A percentile compares a stretch with the other conserved stretches of the same genome.
Evolutionary conservation across 2,888 invertebrate genomes (phyloP).

Genomic region (Hydrotaea cyrtoneurina): DNA sequence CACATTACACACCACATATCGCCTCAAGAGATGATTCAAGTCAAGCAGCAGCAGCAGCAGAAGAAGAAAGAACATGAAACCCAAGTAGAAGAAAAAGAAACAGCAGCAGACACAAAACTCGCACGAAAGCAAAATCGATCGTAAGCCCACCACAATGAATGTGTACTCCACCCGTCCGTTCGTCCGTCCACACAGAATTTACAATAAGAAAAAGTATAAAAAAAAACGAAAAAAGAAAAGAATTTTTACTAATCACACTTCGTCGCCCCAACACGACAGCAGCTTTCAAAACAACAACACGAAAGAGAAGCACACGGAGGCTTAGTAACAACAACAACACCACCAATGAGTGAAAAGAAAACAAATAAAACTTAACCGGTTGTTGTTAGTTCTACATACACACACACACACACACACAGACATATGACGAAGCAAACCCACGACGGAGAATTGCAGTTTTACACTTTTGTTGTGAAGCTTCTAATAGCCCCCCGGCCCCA

Average conservation of each 20-base stretch:
- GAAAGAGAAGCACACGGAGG: slow-evolving; percentile 19
- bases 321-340: slow-evolving; percentile 9
- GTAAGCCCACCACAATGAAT: background rate
- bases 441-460: background rate
- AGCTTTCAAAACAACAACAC: slow-evolving; percentile 12
- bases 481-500: background rate
- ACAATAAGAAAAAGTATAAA: background rate
- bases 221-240: slow-evolving; percentile 33
- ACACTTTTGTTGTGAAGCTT: slow-evolving; percentile 41
- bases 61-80: slow-evolving; percentile 64
- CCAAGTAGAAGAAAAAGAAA: slow-evolving; percentile 56
- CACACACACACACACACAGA: background rate
- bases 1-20: background rate
- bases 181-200: background rate
- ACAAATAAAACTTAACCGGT: slow-evolving; percentile 60
- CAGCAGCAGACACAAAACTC: slow-evolving; percentile 36
- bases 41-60: slow-evolving; percentile 44
- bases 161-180: slow-evolving; percentile 3
- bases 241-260: slow-evolving; percentile 49
- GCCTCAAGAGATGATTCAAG: slow-evolving; percentile 12
- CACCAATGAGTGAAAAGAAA: slow-evolving; percentile 11
- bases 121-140: slow-evolving; percentile 59
- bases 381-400: slow-evolving; percentile 55
- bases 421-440: too few relatives aligned
- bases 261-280: slow-evolving; percentile 30